These are phyloP conservation scores for Sarcoramphus papa DNA, from an alignment of 2,797 vertebrate genomes.

Conservation along the genomic window DNA sequence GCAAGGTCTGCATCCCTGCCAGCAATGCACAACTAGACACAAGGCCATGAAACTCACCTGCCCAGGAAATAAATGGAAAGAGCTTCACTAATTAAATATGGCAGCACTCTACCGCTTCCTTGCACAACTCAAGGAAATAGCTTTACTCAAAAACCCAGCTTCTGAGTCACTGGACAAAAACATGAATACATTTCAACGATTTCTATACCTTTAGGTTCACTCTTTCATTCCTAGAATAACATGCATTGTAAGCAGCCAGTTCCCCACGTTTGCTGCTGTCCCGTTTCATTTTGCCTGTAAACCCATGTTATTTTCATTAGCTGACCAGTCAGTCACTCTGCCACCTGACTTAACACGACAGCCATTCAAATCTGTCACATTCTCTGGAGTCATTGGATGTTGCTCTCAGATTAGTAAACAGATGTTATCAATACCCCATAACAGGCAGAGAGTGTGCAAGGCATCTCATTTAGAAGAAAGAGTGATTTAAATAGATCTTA, in stretches of 20 bases:
- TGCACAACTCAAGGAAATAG: not conserved
- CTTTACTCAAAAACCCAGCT: not conserved
- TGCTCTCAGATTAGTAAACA: constrained; percentile 13
- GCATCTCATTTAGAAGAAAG: not conserved
- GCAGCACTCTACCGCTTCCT: not conserved
- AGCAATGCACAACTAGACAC: not conserved
- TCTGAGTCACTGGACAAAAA: not conserved
- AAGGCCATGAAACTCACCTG: not conserved
- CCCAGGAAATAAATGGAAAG: not conserved
- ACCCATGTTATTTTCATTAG: not conserved
- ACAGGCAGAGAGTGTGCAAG: not conserved
- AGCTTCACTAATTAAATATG: not conserved
- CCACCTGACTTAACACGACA: not conserved
- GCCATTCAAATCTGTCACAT: not conserved
- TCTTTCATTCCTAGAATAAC: not conserved
- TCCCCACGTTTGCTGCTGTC: not conserved
- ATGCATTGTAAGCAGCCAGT: not conserved
- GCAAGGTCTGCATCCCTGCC: not conserved
- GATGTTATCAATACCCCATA: not conserved
- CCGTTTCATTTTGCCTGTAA: not conserved
- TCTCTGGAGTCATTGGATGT: not conserved
- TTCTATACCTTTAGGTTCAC: not conserved
- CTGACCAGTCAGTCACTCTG: not conserved
- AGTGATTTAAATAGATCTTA: not conserved
- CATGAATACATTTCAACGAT: not conserved